Evolutionary conservation across 1,140 invertebrate species (phyloP).

Genomic region (Drosophila neocordata): DNA sequence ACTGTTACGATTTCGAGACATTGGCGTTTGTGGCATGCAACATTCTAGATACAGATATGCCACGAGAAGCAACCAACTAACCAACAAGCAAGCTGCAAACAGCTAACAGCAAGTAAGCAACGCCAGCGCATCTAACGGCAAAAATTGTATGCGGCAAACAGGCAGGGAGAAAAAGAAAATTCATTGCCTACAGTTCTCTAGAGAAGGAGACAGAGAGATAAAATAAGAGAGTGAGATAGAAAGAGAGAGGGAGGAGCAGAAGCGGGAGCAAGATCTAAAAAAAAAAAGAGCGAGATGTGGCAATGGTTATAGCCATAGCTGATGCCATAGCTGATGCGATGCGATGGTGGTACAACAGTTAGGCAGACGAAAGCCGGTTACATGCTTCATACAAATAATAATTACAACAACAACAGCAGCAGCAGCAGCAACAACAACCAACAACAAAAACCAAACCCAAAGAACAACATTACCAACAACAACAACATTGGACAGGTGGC

Average conservation of each 20-base stretch:
- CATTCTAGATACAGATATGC: slow-evolving; percentile 72
- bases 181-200: slow-evolving; percentile 18
- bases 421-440: slow-evolving; percentile 52
- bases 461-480: slow-evolving; percentile 61
- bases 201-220: not conserved
- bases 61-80: slow-evolving; percentile 31
- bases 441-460: slow-evolving; percentile 8
- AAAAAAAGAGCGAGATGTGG: not conserved
- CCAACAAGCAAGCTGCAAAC: not conserved
- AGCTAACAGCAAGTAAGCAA: not conserved
- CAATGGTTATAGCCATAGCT: slow-evolving; percentile 6
- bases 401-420: slow-evolving; percentile 40
- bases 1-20: slow-evolving; percentile 66
- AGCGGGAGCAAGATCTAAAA: no score
- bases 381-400: slow-evolving; percentile 35
- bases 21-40: slow-evolving; percentile 55
- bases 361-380: slow-evolving; percentile 50
- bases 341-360: slow-evolving; percentile 10
- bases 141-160: slow-evolving; percentile 55
- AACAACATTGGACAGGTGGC: slow-evolving; percentile 64
- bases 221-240: not conserved
- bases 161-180: slow-evolving; percentile 43
- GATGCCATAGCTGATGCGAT: not conserved
- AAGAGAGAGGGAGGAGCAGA: no score
- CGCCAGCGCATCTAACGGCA: slow-evolving; percentile 64